phyloP scores from a whole-genome alignment of 2,113 vertebrate species.

The Engraulis encrasicolus region DNA sequence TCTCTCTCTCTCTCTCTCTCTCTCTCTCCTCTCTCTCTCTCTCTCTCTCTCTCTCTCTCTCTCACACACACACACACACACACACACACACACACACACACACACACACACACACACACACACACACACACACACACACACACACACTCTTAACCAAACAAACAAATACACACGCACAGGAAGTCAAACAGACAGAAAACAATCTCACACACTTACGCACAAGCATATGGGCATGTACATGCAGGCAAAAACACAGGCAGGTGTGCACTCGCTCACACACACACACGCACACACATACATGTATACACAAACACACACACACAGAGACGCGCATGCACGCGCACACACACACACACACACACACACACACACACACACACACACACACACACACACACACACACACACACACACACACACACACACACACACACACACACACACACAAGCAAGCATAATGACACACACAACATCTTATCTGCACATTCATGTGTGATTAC shows the following conservation, averaged over 20 bases:
- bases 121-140: neutral
- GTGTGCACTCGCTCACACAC: neutral
- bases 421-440: conserved; percentile 4
- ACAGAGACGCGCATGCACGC: too few relatives aligned
- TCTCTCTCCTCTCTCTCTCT: too few relatives aligned
- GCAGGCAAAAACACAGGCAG: neutral
- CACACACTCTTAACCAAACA: conserved; percentile 22
- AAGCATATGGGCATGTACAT: neutral
- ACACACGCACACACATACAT: neutral
- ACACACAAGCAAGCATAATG: neutral
- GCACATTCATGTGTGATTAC: neutral
- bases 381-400: too few relatives aligned
- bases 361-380: neutral
- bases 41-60: too few relatives aligned
- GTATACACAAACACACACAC: too few relatives aligned
- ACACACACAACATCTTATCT: neutral
- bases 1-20: too few relatives aligned
- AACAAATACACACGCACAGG: conserved; percentile 29
- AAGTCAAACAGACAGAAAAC: conserved; percentile 9
- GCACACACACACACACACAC: conserved; percentile 20
- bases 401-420: neutral
- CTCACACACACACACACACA: neutral
- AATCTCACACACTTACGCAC: too few relatives aligned
- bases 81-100: neutral
- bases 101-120: conserved; percentile 22